A percentile compares a stretch with the other conserved stretches of the same genome.
These are phyloP conservation scores for Pomatostomus ruficeps DNA, from an alignment of 2,113 vertebrate species.

Conservation along the genomic window DNA sequence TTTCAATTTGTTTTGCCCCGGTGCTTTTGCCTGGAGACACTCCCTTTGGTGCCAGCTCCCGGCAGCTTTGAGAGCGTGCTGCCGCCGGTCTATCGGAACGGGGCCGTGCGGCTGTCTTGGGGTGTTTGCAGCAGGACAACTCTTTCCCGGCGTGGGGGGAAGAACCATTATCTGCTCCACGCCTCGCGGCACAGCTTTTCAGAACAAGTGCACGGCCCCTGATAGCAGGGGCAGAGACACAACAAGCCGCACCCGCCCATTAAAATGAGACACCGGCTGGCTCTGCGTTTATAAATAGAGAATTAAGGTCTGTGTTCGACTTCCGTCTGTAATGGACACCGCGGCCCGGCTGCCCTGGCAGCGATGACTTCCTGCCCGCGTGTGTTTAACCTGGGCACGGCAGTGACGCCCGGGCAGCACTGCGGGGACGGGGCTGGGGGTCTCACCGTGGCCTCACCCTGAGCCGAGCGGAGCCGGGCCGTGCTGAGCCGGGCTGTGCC, in stretches of 20 bases:
- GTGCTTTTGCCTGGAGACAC: background rate
- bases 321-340: background rate
- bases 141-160: background rate
- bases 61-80: background rate
- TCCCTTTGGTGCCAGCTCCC: background rate
- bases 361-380: background rate
- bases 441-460: background rate
- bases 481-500: background rate
- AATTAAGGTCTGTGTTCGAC: background rate
- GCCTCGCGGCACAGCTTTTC: background rate
- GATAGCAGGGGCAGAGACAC: background rate
- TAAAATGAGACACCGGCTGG: background rate
- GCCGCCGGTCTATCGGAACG: rapidly evolving
- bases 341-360: background rate
- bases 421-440: background rate
- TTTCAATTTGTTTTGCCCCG: background rate
- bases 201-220: background rate
- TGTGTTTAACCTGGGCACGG: background rate
- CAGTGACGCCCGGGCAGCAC: background rate
- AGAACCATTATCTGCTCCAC: slow-evolving; percentile 27
- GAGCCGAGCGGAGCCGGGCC: background rate
- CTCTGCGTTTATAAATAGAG: background rate
- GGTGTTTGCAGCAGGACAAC: background rate
- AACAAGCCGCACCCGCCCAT: background rate
- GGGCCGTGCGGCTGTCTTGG: rapidly evolving